Percentiles rank a stretch among this genome's conserved stretches.
phyloP scores from a whole-genome alignment of 37 sponge, comb jelly and placozoan genomes.

The Cladorhizidae sp. region DNA sequence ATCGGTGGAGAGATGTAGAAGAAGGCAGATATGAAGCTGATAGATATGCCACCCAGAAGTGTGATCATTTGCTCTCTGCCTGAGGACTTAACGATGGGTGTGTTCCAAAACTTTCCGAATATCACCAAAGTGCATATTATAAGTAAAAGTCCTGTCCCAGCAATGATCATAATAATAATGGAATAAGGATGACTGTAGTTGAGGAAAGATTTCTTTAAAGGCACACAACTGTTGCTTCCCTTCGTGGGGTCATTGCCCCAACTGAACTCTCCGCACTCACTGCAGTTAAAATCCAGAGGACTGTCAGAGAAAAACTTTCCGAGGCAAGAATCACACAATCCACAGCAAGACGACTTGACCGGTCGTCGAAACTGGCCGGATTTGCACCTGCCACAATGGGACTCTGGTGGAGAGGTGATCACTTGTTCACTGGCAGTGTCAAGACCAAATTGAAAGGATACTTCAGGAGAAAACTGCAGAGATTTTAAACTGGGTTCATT shows the following conservation, averaged over 20 bases:
- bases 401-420: conserved; percentile 9
- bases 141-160: conserved; percentile 35
- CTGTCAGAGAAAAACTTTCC: conserved; percentile 44
- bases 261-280: conserved; percentile 38
- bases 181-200: conserved; percentile 30
- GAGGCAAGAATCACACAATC: conserved; percentile 66
- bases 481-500: neutral
- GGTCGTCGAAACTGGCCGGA: conserved; percentile 34
- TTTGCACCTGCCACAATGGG: conserved; percentile 58
- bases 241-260: conserved; percentile 71
- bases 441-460: conserved; percentile 57
- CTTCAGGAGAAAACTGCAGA: neutral
- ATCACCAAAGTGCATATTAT: conserved; percentile 23
- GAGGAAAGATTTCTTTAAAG: conserved; percentile 11
- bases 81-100: conserved; percentile 79
- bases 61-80: conserved; percentile 76
- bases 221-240: conserved; percentile 54
- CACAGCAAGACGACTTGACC: conserved; percentile 57
- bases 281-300: conserved; percentile 23
- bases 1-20: conserved; percentile 51
- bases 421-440: neutral
- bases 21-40: conserved; percentile 50
- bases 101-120: conserved; percentile 48
- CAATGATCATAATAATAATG: conserved; percentile 42
- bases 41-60: conserved; percentile 58